A percentile compares a stretch with the other conserved stretches of the same genome.
Conservation (phyloP, 1,140 invertebrate species). For the Diabrotica undecimpunctata region DNA sequence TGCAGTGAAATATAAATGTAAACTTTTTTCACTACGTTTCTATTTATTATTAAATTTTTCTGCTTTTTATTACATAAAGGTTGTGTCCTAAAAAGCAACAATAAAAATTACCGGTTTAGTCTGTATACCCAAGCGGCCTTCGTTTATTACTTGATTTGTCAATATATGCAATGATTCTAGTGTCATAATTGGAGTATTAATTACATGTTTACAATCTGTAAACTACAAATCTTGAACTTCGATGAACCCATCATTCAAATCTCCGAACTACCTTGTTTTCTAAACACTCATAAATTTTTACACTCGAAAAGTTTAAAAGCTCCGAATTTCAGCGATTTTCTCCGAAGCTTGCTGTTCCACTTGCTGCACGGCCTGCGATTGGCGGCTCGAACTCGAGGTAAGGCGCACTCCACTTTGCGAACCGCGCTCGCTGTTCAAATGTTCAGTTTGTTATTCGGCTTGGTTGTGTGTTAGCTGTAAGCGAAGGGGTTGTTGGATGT, state of each 20-base stretch:
- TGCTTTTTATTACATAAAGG: no score
- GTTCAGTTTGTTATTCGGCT: conserved; percentile 25
- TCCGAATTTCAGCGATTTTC: conserved; percentile 6
- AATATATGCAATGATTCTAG: no score
- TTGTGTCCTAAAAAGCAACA: no score
- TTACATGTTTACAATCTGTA: background rate
- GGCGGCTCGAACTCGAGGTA: conserved; percentile 19
- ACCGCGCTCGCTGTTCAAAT: conserved; percentile 23
- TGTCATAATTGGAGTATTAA: no score
- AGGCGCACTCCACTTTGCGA: conserved; percentile 21
- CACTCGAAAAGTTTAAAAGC: conserved; percentile 16
- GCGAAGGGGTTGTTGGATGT: conserved; percentile 3
- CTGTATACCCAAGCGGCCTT: no score
- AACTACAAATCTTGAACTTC: background rate
- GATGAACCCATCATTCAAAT: background rate
- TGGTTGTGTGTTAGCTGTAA: background rate
- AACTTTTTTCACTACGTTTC: no score
- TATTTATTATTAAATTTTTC: no score
- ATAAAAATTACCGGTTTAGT: no score
- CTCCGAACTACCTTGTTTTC: conserved; percentile 7
- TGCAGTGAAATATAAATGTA: no score
- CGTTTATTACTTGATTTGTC: no score
- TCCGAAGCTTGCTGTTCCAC: conserved; percentile 17
- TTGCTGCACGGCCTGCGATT: conserved; percentile 12
- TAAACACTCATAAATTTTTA: background rate